Evolutionary conservation across 2,888 invertebrate genomes (phyloP).

Genomic region (Uropetala carovei): DNA sequence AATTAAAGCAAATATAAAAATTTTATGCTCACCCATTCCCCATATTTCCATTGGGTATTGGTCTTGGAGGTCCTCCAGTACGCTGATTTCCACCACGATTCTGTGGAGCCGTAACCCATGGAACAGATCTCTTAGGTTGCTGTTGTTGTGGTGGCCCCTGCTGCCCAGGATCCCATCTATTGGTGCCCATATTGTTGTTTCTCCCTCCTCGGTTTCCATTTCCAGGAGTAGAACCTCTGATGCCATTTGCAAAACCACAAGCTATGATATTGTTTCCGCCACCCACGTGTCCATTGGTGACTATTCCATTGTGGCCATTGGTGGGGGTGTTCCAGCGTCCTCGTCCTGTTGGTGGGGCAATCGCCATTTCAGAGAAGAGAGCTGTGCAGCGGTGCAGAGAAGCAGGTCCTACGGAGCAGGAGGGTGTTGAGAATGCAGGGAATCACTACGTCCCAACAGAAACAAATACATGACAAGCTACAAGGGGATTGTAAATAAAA

Average conservation of each 20-base stretch:
- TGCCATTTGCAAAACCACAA: constrained; percentile 53
- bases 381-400: constrained; percentile 62
- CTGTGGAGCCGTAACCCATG: constrained; percentile 47
- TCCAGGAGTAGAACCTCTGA: constrained; percentile 39
- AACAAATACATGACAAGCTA: constrained; percentile 51
- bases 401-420: constrained; percentile 60
- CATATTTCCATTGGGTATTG: constrained; percentile 51
- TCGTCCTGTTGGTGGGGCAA: constrained; percentile 63
- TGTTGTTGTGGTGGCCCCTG: constrained; percentile 48
- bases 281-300: constrained; percentile 44
- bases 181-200: constrained; percentile 14
- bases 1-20: neutral
- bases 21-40: constrained; percentile 42
- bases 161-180: constrained; percentile 47
- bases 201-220: constrained; percentile 45
- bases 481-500: constrained; percentile 15
- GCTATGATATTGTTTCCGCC: neutral
- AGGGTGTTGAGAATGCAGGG: constrained; percentile 61
- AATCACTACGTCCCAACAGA: constrained; percentile 49
- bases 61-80: constrained; percentile 44
- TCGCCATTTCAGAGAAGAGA: constrained; percentile 63
- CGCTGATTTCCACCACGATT: constrained; percentile 27
- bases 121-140: constrained; percentile 33
- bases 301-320: constrained; percentile 46
- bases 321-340: constrained; percentile 48